Conservation (phyloP, 1,140 invertebrate species). For the Oedothorax gibbosus region DNA sequence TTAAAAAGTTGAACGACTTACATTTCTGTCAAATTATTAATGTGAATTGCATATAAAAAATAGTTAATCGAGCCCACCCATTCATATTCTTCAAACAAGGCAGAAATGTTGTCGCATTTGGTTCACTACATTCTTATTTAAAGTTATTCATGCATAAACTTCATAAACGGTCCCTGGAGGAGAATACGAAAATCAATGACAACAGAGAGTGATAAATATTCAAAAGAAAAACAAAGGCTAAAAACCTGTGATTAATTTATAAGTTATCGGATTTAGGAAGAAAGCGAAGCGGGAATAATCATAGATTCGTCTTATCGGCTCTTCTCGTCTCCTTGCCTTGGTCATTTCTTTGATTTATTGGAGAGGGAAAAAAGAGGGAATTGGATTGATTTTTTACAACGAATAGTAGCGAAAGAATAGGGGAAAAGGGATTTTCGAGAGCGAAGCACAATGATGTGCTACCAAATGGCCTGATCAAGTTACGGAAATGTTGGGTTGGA, state of each 20-base stretch:
- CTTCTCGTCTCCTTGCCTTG: conserved; percentile 50
- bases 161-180: conserved; percentile 27
- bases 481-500: conserved; percentile 43
- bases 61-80: too few relatives aligned
- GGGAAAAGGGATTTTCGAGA: conserved; percentile 18
- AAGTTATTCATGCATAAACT: conserved; percentile 47
- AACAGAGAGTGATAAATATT: conserved; percentile 53
- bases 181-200: conserved; percentile 52
- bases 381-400: conserved; percentile 54
- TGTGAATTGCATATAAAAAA: too few relatives aligned
- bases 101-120: too few relatives aligned
- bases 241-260: conserved; percentile 57
- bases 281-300: conserved; percentile 54
- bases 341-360: conserved; percentile 61
- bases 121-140: conserved; percentile 5
- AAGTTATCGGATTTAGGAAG: conserved; percentile 60
- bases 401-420: conserved; percentile 22
- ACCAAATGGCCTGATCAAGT: conserved; percentile 33
- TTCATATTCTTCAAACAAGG: too few relatives aligned
- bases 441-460: conserved; percentile 32
- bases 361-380: conserved; percentile 4
- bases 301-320: conserved; percentile 60
- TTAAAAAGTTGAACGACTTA: too few relatives aligned
- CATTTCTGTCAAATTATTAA: too few relatives aligned
- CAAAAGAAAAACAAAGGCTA: conserved; percentile 21